Evolutionary conservation across 2,113 vertebrate species (phyloP), one percentile per base, ranked within the genome.

Genomic region (Calyptommatus sinebrachiatus): DNA sequence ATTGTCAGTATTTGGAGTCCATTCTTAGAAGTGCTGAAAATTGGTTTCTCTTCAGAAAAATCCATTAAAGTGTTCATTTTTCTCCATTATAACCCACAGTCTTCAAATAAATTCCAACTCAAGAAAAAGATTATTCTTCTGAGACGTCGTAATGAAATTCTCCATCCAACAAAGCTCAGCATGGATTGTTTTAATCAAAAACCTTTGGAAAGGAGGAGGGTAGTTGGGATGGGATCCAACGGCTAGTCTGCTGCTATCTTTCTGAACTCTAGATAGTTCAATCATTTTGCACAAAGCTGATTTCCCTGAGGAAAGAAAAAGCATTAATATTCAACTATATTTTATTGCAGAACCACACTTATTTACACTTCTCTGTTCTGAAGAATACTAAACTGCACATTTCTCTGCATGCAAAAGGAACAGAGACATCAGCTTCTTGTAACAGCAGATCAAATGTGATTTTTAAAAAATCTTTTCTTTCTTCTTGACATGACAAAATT

Each of bases 121-220:
- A n/a, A 46, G 41, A 22, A 24, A 45, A 12, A 71, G 31, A 45
- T 71, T 41, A 29, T 29, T 66, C 65, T 46, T 26, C 22, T 46
- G 10, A 46, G 22, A 26, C 26, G 41, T 71, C 24, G 69, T n/a
- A 46, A 71, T 71, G 69, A 26, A 45, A 46, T 16, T 26, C 69
- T n/a, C 69, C 35, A 2, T 24, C 24, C 35, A 46, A 71, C 41
- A 71, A 71, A 71, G 69, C 69, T 71, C 69, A 71, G 69, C 41
- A 71, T 71, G 69, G 22, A 71, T 71, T 71, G 69, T 46, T 71
- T 71, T 71, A 71, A 71, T 71, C 69, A 46, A 71, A 71, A 71
- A 41, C 41, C 69, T 46, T 71, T 71, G 45, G 69, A 45, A 46
- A 69, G 11, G 28, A 24, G 29, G 16, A 46, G 3, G 14, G 22